phyloP scores from a whole-genome alignment of 2,113 vertebrate species.

The Acanthochromis polyacanthus region DNA sequence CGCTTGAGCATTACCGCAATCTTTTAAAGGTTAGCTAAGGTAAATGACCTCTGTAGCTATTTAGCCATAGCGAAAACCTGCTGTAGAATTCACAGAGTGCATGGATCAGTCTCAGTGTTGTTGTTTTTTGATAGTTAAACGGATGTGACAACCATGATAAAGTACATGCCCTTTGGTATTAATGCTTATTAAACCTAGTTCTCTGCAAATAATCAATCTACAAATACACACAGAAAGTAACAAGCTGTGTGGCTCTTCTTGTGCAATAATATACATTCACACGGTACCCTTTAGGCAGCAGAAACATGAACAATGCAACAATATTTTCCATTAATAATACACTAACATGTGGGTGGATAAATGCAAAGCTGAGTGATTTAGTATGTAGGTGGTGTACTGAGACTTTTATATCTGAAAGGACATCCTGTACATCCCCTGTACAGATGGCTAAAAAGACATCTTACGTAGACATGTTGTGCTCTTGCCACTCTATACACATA shows the following conservation, averaged over 20 bases:
- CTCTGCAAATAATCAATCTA: neutral
- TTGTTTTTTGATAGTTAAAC: constrained; percentile 2
- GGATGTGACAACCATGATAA: neutral
- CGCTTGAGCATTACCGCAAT: constrained; percentile 11
- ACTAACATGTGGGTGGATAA: neutral
- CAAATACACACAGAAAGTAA: neutral
- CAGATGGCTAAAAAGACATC: neutral
- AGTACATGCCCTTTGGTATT: neutral
- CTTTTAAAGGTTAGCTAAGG: constrained; percentile 39
- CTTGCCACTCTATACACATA: neutral
- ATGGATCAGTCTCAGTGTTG: neutral
- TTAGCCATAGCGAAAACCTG: constrained; percentile 26
- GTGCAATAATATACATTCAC: neutral
- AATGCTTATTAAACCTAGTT: constrained; percentile 12
- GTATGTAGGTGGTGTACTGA: neutral
- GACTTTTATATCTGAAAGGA: neutral
- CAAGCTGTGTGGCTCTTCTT: neutral
- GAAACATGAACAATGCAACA: neutral
- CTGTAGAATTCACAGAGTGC: constrained; percentile 12
- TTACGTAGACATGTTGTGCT: neutral
- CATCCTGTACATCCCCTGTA: neutral
- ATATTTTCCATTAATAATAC: neutral
- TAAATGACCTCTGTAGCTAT: constrained; percentile 43
- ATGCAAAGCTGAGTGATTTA: neutral
- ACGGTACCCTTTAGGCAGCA: constrained; percentile 3